Evolutionary conservation across 2,888 invertebrate genomes (phyloP).

Genomic region (Caenorhabditis afra): DNA sequence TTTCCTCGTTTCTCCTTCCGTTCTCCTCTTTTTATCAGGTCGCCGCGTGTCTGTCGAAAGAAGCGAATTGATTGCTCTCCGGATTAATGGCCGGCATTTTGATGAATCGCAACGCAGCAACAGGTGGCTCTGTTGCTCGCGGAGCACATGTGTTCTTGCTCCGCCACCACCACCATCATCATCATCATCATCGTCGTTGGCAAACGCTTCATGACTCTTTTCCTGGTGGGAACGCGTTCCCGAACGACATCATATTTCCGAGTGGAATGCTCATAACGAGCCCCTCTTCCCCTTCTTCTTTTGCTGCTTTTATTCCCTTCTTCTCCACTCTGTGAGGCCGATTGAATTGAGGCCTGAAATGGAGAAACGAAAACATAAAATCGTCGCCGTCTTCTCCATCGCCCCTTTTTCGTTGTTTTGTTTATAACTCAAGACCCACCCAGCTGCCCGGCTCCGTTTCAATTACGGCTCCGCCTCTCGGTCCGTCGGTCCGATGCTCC

Average conservation of each 20-base stretch:
- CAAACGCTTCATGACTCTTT: neutral
- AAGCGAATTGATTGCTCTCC: slow-evolving; percentile 31
- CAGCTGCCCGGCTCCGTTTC: neutral
- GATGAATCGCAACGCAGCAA: slow-evolving; percentile 13
- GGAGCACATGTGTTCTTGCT: slow-evolving; percentile 10
- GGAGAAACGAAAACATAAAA: slow-evolving; percentile 11
- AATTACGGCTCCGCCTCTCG: slow-evolving; percentile 6
- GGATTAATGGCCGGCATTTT: slow-evolving; percentile 31
- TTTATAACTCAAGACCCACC: slow-evolving; percentile 8
- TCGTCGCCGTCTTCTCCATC: neutral
- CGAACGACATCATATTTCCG: slow-evolving; percentile 8
- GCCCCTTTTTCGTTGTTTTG: slow-evolving; percentile 14
- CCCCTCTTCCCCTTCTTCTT: neutral
- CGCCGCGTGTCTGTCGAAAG: neutral
- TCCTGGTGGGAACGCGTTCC: neutral
- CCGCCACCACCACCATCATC: slow-evolving; percentile 28
- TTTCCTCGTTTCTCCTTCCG: slow-evolving; percentile 1
- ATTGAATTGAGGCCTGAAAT: slow-evolving; percentile 32
- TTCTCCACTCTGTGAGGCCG: neutral
- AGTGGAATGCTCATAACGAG: slow-evolving; percentile 25
- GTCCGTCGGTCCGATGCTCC: slow-evolving; percentile 12
- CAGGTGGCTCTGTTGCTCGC: slow-evolving; percentile 14
- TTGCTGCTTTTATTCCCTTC: slow-evolving; percentile 2
- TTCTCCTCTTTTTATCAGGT: slow-evolving; percentile 13
- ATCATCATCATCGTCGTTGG: too few species aligned